These are phyloP conservation scores for Andrena bicolor DNA, from an alignment of 2,888 invertebrate species.

Conservation along the genomic window DNA sequence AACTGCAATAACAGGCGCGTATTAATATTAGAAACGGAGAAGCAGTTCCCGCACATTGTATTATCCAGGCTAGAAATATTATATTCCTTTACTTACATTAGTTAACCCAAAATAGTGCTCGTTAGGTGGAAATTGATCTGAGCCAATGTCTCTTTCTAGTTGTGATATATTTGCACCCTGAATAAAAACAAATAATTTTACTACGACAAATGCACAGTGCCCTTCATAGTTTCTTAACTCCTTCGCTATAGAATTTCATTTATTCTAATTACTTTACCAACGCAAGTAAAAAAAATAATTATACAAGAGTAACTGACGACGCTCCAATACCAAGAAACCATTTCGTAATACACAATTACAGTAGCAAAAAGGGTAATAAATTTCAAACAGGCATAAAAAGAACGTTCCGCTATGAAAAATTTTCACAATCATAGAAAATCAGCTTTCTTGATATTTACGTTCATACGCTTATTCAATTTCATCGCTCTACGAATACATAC, in stretches of 20 bases:
- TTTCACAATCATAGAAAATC: not conserved
- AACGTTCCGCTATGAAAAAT: not conserved
- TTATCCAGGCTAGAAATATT: not conserved
- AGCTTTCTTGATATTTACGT: not conserved
- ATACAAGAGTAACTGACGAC: not conserved
- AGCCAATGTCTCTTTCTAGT: constrained; percentile 99
- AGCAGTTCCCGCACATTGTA: constrained; percentile 3
- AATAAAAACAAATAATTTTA: constrained; percentile 64
- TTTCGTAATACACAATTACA: constrained; percentile 59
- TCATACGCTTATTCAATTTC: not conserved
- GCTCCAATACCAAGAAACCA: not conserved
- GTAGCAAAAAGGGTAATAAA: constrained; percentile 36
- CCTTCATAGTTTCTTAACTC: not conserved
- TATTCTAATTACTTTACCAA: too few species aligned
- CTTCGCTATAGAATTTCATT: not conserved
- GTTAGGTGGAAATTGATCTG: constrained; percentile 99
- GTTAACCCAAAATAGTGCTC: constrained; percentile 99
- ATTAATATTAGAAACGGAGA: constrained; percentile 13
- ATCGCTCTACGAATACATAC: not conserved
- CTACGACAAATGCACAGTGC: not conserved
- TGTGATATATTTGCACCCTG: constrained; percentile 99
- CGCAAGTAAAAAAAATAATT: not conserved
- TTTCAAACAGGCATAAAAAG: not conserved
- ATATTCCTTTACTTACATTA: constrained; percentile 91
- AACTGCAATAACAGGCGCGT: constrained; percentile 89